Evolutionary conservation across 2,113 vertebrate genomes (phyloP).

Genomic region (Daubentonia madagascariensis): DNA sequence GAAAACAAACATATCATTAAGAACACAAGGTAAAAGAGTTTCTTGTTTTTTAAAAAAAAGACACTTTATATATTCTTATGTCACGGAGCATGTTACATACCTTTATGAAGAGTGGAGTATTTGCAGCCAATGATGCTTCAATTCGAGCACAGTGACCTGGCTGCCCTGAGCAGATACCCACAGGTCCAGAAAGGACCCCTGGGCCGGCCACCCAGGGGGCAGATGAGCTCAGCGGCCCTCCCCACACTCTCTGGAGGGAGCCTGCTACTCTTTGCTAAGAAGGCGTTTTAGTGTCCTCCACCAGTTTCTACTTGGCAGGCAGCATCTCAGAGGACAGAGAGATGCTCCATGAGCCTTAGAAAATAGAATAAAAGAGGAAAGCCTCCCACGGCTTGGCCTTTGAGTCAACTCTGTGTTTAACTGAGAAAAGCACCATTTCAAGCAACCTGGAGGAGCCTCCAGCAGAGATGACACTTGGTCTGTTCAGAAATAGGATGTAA

Average conservation of each 20-base stretch:
- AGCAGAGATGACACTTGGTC: slow-evolving; percentile 72
- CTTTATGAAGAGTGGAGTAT: background rate
- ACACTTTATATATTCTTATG: background rate
- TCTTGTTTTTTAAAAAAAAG: background rate
- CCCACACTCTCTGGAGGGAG: background rate
- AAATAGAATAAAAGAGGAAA: slow-evolving; percentile 42
- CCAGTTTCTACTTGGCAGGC: background rate
- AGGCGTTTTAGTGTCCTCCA: background rate
- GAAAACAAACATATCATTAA: background rate
- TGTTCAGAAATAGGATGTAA: slow-evolving; percentile 82
- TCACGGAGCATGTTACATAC: background rate
- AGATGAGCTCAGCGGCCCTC: background rate
- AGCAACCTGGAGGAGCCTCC: slow-evolving; percentile 72
- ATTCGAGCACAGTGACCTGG: background rate
- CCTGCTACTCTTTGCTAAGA: background rate
- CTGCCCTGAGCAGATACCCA: background rate
- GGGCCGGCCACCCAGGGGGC: background rate
- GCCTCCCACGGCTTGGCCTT: slow-evolving; percentile 32
- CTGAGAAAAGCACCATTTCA: slow-evolving; percentile 50
- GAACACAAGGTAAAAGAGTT: background rate
- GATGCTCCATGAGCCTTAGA: slow-evolving; percentile 48
- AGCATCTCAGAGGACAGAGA: slow-evolving; percentile 25
- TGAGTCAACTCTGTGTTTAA: slow-evolving; percentile 25
- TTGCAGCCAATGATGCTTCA: background rate
- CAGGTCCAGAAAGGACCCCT: background rate